A percentile compares a stretch with the other conserved stretches of the same genome.
phyloP scores from a whole-genome alignment of 2,113 vertebrate species.

The Bothrops jararaca region DNA sequence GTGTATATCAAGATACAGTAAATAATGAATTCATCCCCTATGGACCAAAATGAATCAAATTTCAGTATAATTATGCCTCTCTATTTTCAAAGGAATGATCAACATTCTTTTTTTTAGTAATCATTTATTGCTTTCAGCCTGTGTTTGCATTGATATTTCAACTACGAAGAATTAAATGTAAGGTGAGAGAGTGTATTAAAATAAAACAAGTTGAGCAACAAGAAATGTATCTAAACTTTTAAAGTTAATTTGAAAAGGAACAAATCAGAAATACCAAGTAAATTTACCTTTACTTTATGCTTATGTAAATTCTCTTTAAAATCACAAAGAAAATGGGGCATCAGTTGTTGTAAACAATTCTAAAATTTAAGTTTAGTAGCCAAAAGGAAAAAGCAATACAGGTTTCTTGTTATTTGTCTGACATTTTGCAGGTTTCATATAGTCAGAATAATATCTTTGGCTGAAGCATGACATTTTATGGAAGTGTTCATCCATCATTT shows the following conservation, averaged over 20 bases:
- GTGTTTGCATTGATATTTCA: conserved; percentile 47
- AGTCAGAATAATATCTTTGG: not conserved
- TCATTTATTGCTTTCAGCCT: conserved; percentile 45
- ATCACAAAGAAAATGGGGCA: not conserved
- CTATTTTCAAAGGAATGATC: conserved; percentile 53
- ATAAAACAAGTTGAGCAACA: conserved; percentile 34
- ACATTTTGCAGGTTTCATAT: not conserved
- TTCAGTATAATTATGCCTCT: conserved; percentile 51
- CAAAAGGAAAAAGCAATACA: not conserved
- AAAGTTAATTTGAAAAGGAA: conserved; percentile 4
- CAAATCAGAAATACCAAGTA: not conserved
- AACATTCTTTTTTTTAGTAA: conserved; percentile 57
- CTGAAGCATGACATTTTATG: not conserved
- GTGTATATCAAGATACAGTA: conserved; percentile 49
- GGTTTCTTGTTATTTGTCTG: not conserved
- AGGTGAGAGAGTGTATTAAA: conserved; percentile 34
- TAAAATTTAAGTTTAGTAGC: not conserved
- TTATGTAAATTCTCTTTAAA: not conserved
- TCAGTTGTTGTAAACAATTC: not conserved
- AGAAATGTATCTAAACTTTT: conserved; percentile 25
- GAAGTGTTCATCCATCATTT: not conserved
- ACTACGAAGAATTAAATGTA: conserved; percentile 54
- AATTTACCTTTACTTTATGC: not conserved
- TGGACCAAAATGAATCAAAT: conserved; percentile 53
- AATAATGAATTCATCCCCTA: conserved; percentile 46